A percentile compares a stretch with the other conserved stretches of the same genome.
These are phyloP conservation scores for Lepeophtheirus salmonis DNA, from an alignment of 1,140 invertebrate species.

Conservation along the genomic window DNA sequence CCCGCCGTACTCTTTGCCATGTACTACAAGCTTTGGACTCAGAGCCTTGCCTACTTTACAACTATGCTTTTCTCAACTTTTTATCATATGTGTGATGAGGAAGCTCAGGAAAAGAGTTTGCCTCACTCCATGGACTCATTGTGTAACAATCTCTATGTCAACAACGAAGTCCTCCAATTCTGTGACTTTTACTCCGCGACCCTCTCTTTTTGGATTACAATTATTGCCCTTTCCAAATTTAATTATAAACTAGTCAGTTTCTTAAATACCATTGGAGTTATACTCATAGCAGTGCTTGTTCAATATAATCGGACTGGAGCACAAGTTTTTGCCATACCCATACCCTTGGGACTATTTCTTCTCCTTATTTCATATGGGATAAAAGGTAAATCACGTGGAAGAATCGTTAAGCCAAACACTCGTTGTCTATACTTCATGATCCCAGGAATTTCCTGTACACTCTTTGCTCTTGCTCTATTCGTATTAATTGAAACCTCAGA, in stretches of 20 bases:
- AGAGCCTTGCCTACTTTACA: conserved; percentile 56
- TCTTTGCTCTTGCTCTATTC: conserved; percentile 52
- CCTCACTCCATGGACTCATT: not conserved
- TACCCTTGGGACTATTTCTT: conserved; percentile 43
- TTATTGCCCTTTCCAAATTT: conserved; percentile 65
- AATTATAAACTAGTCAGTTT: conserved; percentile 40
- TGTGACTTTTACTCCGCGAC: conserved; percentile 77
- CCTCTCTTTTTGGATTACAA: conserved; percentile 69
- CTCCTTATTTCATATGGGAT: conserved; percentile 32
- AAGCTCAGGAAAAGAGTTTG: conserved; percentile 7
- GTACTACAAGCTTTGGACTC: conserved; percentile 52
- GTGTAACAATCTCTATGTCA: conserved; percentile 4
- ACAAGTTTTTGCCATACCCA: conserved; percentile 55
- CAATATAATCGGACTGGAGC: conserved; percentile 63
- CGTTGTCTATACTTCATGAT: conserved; percentile 34
- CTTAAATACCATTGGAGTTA: conserved; percentile 54
- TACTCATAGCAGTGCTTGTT: conserved; percentile 51
- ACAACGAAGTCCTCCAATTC: conserved; percentile 44
- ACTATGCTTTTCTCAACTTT: conserved; percentile 77
- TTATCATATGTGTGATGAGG: conserved; percentile 42
- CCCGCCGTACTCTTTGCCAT: conserved; percentile 58
- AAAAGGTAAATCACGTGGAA: conserved; percentile 14
- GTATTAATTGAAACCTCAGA: conserved; percentile 57
- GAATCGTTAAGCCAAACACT: conserved; percentile 23
- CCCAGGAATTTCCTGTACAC: conserved; percentile 48